Evolutionary conservation across 2,113 vertebrate genomes (phyloP).

Genomic region (Cebus imitator): DNA sequence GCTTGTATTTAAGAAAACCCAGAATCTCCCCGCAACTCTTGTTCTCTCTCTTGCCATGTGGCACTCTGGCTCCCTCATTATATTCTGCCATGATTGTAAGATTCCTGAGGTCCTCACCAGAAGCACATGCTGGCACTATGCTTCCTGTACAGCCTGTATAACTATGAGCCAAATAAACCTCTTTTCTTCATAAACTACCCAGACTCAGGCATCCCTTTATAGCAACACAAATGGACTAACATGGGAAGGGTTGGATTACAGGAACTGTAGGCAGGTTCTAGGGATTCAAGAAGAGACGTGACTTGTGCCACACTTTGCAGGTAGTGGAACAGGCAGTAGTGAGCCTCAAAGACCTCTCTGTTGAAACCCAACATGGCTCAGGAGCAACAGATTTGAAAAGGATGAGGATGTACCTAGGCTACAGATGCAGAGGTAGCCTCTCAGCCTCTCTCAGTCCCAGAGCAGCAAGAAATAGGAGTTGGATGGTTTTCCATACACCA

Average conservation of each 20-base stretch:
- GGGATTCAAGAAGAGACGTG: background rate
- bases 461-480: background rate
- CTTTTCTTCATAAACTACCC: no score
- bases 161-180: no score
- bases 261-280: background rate
- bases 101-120: no score
- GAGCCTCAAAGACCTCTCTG: background rate
- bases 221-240: no score
- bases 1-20: no score
- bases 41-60: no score
- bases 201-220: no score
- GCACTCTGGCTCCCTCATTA: no score
- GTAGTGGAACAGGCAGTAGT: background rate
- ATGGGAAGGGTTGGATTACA: background rate
- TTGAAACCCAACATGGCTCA: background rate
- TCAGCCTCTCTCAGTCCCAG: background rate
- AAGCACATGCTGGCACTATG: no score
- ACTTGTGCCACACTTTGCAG: background rate
- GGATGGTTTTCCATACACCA: background rate
- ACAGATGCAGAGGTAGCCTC: background rate
- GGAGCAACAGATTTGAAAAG: background rate
- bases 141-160: no score
- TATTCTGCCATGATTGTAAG: no score
- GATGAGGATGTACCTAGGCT: background rate
- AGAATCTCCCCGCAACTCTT: no score